Evolutionary conservation across 2,113 vertebrate genomes (phyloP).

Genomic region (Crotalus viridis): DNA sequence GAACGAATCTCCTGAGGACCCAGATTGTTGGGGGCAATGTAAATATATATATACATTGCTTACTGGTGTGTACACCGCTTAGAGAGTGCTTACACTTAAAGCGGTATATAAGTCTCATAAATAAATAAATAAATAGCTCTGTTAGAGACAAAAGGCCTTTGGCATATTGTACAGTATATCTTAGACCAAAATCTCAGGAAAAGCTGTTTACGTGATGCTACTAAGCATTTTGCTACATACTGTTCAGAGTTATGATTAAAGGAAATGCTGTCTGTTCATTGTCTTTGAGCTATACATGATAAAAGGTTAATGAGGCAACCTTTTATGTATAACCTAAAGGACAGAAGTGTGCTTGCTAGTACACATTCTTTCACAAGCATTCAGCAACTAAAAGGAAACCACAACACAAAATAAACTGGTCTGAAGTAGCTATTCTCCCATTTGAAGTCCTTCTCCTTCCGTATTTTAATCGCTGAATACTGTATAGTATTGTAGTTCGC

Average conservation of each 20-base stretch:
- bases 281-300: neutral
- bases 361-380: neutral
- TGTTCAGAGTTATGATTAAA: neutral
- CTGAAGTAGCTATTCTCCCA: neutral
- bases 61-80: too few species aligned
- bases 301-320: neutral
- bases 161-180: neutral
- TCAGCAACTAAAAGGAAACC: neutral
- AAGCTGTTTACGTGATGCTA: neutral
- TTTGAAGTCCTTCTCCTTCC: neutral
- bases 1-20: neutral
- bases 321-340: neutral
- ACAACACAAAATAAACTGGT: neutral
- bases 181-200: neutral
- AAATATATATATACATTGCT: too few species aligned
- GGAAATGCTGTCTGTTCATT: neutral
- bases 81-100: too few species aligned
- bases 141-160: neutral
- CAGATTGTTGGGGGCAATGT: too few species aligned
- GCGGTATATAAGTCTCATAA: too few species aligned
- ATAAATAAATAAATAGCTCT: neutral
- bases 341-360: neutral
- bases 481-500: neutral
- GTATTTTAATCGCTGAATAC: neutral
- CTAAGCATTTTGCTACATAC: neutral